phyloP scores from a whole-genome alignment of 2,113 vertebrate genomes.

The Melanerpes formicivorus region DNA sequence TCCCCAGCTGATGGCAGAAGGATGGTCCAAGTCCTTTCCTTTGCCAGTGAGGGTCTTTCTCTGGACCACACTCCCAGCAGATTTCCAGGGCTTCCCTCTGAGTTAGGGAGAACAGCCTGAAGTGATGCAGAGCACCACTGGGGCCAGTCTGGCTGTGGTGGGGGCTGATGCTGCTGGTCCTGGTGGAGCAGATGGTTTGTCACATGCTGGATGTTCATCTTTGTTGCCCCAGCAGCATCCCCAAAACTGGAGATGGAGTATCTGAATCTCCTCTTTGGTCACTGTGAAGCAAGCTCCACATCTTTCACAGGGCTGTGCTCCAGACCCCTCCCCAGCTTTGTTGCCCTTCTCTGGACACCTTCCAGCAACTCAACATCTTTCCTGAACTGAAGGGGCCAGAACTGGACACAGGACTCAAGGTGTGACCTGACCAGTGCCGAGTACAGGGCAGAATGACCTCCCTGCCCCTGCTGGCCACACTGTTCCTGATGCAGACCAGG shows the following conservation, averaged over 20 bases:
- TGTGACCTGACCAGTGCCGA: too few species aligned
- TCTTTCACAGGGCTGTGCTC: too few species aligned
- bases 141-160: background rate
- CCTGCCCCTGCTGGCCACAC: too few species aligned
- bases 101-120: background rate
- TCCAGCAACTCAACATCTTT: too few species aligned
- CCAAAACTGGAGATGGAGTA: background rate
- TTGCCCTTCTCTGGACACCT: too few species aligned
- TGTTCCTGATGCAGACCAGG: too few species aligned
- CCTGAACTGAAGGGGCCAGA: too few species aligned
- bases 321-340: too few species aligned
- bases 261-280: background rate
- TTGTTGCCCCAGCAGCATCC: background rate
- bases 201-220: background rate
- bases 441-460: too few species aligned
- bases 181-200: accelerated
- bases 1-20: background rate
- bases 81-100: background rate
- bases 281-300: background rate
- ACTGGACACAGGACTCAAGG: too few species aligned
- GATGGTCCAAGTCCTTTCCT: background rate
- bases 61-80: background rate
- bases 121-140: background rate
- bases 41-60: background rate
- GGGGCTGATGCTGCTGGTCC: background rate